Conservation (phyloP, 2,888 invertebrate species). For the Leptinotarsa peninsularis region DNA sequence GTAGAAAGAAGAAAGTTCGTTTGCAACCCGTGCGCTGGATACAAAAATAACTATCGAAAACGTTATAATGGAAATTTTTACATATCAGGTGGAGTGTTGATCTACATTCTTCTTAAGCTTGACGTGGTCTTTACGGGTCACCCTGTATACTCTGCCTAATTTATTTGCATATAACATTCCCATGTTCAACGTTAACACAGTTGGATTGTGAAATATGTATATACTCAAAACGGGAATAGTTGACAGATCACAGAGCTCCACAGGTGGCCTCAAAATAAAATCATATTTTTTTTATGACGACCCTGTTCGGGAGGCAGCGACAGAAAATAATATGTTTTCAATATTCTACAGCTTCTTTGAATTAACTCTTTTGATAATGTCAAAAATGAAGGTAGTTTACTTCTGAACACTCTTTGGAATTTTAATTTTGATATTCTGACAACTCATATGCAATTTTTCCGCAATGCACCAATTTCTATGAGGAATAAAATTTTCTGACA, state of each 20-base stretch:
- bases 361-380: background rate
- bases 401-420: background rate
- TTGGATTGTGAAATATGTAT: too few relatives aligned
- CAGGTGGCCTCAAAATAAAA: too few relatives aligned
- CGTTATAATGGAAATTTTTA: background rate
- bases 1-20: too few relatives aligned
- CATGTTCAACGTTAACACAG: too few relatives aligned
- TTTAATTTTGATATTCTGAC: background rate
- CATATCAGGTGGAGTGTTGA: background rate
- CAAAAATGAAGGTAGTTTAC: background rate
- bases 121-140: background rate
- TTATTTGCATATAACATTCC: too few relatives aligned
- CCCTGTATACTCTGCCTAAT: background rate
- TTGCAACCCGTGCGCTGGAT: too few relatives aligned
- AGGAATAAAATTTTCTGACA: constrained; percentile 12
- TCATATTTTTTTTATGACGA: too few relatives aligned
- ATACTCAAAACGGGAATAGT: too few relatives aligned
- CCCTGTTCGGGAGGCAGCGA: background rate
- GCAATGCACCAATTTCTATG: constrained; percentile 5
- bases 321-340: background rate
- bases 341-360: background rate
- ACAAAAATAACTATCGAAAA: background rate
- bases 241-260: too few relatives aligned
- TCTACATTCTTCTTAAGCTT: background rate
- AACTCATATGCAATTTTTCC: background rate